Evolutionary conservation across 1,140 invertebrate species (phyloP).

Genomic region (Hestina assimilis): DNA sequence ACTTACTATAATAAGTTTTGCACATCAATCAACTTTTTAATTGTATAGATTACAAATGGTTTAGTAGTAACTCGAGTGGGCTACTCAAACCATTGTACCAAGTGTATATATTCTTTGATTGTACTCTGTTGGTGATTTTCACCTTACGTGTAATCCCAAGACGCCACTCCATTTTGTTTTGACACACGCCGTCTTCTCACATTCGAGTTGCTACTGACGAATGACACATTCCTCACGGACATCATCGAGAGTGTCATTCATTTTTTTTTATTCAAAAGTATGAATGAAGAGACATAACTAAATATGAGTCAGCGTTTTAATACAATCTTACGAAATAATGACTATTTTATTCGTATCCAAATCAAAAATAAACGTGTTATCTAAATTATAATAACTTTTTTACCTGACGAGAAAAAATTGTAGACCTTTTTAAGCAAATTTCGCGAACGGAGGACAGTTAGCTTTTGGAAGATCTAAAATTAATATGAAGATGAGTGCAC

Average conservation of each 20-base stretch:
- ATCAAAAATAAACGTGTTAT: too few species aligned
- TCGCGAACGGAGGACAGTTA: too few species aligned
- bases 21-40: conserved; percentile 8
- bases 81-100: neutral
- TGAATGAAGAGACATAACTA: conserved; percentile 38
- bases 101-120: too few species aligned
- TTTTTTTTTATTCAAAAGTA: conserved; percentile 33
- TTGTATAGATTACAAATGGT: conserved; percentile 15
- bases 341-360: too few species aligned
- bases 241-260: conserved; percentile 39
- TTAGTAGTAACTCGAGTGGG: conserved; percentile 25
- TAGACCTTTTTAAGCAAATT: too few species aligned
- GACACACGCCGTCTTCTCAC: conserved; percentile 60
- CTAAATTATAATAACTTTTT: too few species aligned
- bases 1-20: neutral
- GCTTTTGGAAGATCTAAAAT: too few species aligned
- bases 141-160: conserved; percentile 52
- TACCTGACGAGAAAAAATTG: too few species aligned
- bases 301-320: conserved; percentile 40
- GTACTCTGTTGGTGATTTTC: conserved; percentile 49
- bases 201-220: conserved; percentile 29
- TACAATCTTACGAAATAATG: conserved; percentile 4
- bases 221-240: conserved; percentile 28
- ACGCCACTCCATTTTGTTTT: conserved; percentile 73
- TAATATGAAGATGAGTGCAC: too few species aligned